A percentile compares a stretch with the other conserved stretches of the same genome.
Conservation (phyloP, 2,888 invertebrate genomes). For the Eilema sororculum region DNA sequence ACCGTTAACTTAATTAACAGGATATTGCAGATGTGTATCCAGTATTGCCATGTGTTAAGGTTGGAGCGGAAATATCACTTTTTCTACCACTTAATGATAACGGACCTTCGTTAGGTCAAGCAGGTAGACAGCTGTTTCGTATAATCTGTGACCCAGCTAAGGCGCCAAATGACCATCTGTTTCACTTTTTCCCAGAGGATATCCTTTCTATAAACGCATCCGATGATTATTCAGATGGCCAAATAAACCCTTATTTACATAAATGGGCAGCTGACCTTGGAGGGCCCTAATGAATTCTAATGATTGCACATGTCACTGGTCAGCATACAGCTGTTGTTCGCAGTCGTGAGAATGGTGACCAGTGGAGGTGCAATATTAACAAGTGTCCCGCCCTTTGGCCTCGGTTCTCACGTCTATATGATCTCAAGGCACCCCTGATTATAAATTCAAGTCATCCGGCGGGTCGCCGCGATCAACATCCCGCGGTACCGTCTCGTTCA, state of each 20-base stretch:
- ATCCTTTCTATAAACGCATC: conserved; percentile 51
- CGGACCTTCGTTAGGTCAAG: conserved; percentile 71
- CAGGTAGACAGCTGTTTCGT: conserved; percentile 76
- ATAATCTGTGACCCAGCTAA: conserved; percentile 54
- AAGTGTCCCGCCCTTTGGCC: conserved; percentile 81
- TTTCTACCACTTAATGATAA: conserved; percentile 72
- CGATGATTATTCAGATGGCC: conserved; percentile 69
- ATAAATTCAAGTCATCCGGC: conserved; percentile 80
- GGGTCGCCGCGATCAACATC: conserved; percentile 69
- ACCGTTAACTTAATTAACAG: conserved; percentile 67
- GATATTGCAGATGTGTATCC: conserved; percentile 76
- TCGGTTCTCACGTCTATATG: conserved; percentile 77
- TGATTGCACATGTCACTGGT: conserved; percentile 76
- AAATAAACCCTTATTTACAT: conserved; percentile 70
- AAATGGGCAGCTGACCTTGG: conserved; percentile 78
- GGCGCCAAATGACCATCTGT: conserved; percentile 59
- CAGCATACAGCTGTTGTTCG: conserved; percentile 74
- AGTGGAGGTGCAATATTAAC: conserved; percentile 79
- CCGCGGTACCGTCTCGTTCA: conserved; percentile 68
- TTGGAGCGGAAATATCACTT: conserved; percentile 73
- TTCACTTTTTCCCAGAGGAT: conserved; percentile 69
- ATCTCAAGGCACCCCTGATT: conserved; percentile 79
- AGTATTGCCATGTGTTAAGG: conserved; percentile 71
- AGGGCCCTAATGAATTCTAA: conserved; percentile 82
- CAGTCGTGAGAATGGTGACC: conserved; percentile 79